phyloP scores from a whole-genome alignment of 2,888 invertebrate species.

The Carterocephalus palaemon region DNA sequence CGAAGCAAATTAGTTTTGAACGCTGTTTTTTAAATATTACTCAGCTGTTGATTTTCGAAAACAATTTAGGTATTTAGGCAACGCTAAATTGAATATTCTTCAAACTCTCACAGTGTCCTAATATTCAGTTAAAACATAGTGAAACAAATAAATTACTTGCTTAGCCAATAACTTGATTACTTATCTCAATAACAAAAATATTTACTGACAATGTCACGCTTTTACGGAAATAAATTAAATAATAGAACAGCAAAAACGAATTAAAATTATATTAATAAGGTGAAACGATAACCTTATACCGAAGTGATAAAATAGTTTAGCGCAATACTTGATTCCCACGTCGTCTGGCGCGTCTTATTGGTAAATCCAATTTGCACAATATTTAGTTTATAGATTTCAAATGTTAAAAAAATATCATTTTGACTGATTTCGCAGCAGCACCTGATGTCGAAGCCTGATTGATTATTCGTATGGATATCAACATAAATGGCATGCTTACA shows the following conservation, averaged over 20 bases:
- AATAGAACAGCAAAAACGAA: constrained; percentile 4
- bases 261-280: constrained; percentile 5
- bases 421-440: neutral
- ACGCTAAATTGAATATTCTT: too few species aligned
- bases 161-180: neutral
- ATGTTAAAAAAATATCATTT: constrained; percentile 4
- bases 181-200: constrained; percentile 6
- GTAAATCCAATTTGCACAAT: constrained; percentile 10
- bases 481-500: neutral
- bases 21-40: too few species aligned
- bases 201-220: constrained; percentile 2
- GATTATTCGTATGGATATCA: neutral
- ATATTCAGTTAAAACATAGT: too few species aligned
- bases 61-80: too few species aligned
- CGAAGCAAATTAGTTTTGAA: too few species aligned
- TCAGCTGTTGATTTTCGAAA: too few species aligned
- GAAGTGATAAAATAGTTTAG: constrained; percentile 10
- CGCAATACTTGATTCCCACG: constrained; percentile 12
- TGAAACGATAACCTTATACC: constrained; percentile 6
- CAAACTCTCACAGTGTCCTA: too few species aligned
- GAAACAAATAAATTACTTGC: neutral
- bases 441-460: neutral
- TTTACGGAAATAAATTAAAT: neutral
- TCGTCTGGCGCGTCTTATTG: constrained; percentile 11
- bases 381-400: constrained; percentile 12